A percentile compares a stretch with the other conserved stretches of the same genome.
Conservation (phyloP, 2,888 invertebrate species). For the Drosophila maculinotata region DNA sequence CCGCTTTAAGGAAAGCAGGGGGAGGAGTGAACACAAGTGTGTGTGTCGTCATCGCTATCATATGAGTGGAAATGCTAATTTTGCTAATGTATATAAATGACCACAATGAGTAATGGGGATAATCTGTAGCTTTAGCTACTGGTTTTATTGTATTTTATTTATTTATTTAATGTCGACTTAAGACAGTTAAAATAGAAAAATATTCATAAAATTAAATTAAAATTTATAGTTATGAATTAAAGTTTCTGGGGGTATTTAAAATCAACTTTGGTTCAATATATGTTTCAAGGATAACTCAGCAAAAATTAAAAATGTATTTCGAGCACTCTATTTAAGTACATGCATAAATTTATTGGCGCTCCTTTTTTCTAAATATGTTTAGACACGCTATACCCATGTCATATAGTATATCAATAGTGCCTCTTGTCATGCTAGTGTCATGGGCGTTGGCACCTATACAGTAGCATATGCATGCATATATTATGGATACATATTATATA, state of each 20-base stretch:
- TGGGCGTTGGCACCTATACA: conserved; percentile 56
- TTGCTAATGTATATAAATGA: conserved; percentile 51
- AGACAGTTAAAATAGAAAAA: too few relatives aligned
- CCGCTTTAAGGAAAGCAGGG: neutral
- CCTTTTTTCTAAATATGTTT: conserved; percentile 25
- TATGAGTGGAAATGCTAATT: conserved; percentile 63
- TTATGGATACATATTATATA: neutral
- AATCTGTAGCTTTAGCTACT: neutral
- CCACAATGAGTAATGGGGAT: conserved; percentile 18
- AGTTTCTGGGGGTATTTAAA: too few relatives aligned
- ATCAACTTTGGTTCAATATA: too few relatives aligned
- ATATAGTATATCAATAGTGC: conserved; percentile 13
- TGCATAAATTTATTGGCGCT: conserved; percentile 22
- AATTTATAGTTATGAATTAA: too few relatives aligned
- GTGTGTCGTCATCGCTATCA: conserved; percentile 67
- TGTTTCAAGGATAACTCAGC: too few relatives aligned
- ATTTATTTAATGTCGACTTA: too few relatives aligned
- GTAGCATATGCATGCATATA: conserved; percentile 21
- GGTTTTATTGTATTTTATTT: too few relatives aligned
- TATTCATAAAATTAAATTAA: too few relatives aligned
- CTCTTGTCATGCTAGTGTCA: conserved; percentile 34
- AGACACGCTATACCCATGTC: conserved; percentile 52
- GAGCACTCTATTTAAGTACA: neutral
- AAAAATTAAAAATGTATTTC: too few relatives aligned
- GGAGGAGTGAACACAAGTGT: neutral